A percentile compares a stretch with the other conserved stretches of the same genome.
phyloP scores from a whole-genome alignment of 2,888 invertebrate genomes.

The Linnaemya vulpina region DNA sequence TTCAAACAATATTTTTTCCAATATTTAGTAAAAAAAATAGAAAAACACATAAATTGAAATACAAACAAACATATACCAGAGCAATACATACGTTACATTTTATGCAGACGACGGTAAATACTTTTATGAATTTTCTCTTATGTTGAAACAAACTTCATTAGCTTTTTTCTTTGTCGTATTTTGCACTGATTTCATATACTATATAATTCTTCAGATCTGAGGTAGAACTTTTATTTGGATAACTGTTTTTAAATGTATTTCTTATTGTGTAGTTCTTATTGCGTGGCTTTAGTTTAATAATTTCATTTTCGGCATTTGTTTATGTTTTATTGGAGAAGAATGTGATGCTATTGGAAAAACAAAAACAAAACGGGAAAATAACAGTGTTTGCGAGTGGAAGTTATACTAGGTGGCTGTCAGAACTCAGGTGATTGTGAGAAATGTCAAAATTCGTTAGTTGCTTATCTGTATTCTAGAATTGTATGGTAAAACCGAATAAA shows the following conservation, averaged over 20 bases:
- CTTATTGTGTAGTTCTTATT: conserved; percentile 8
- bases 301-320: conserved; percentile 35
- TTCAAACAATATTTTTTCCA: background rate
- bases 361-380: conserved; percentile 42
- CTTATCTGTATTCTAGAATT: no score
- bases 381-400: conserved; percentile 23
- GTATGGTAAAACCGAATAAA: no score
- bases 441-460: no score
- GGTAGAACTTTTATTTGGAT: conserved; percentile 29
- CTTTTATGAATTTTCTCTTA: conserved; percentile 39
- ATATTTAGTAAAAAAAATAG: conserved; percentile 10
- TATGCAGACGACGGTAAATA: conserved; percentile 30
- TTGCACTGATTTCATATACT: conserved; percentile 39
- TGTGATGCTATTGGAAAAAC: conserved; percentile 22
- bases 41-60: background rate
- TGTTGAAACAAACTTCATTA: conserved; percentile 28
- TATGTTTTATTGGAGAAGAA: conserved; percentile 28
- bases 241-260: background rate
- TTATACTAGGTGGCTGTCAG: no score
- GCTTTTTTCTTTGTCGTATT: background rate
- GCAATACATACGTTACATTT: conserved; percentile 50
- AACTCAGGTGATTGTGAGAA: no score
- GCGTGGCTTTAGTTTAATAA: conserved; percentile 22
- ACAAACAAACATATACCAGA: no score
- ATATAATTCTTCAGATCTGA: conserved; percentile 23